Base-by-base conservation (phyloP, 2,888 invertebrate genomes). In the Lithophane semibrunnea region DNA sequence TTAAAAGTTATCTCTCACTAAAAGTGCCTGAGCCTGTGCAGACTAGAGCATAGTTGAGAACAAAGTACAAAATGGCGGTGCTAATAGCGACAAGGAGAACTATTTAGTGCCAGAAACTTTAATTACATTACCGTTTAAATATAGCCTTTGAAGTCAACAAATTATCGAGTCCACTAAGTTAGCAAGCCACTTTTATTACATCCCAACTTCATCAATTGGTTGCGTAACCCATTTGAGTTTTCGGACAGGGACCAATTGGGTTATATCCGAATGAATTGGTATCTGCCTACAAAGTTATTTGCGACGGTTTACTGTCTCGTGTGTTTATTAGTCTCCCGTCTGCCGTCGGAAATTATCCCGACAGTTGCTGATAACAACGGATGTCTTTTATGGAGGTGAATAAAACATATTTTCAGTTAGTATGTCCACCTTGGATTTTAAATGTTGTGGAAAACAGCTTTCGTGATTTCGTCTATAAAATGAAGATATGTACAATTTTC, bases 201-300 rank as follows among this genome's bases (percentile, higher is more conserved):
- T 44, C 75, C 24, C 2, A 81, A 74, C 49, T 64, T 58, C 75
- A 74, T 52, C 37, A 29, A 64, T 29, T 78, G 61, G 64, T 72
- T 77, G 61, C 58, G 69, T 79, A 77, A 77, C 73, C 64, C 47
- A 75, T 78, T 73, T 49, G 42, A 58, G 67, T 66, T 65, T 82
- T 75, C 79, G 78, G 77, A 79, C 61, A 71, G 61, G 64, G 65
- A 82, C 68, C 78, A 85, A 86, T 84, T 80, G 76, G 70, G 47
- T 54, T 54, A 65, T 47, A 75, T 75, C 82, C 52, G 12, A 16
- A 75, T 52, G n/a, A 79, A 75, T 65, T 69, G 64, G 77, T 82
- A 70, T 69, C 61, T 67, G 60, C n/a, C 24, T 63, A 77, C 54
- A 71, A n/a, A 67, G 77, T 74, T 77, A 58, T 78, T 81, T 73